Percentiles rank a stretch among this genome's conserved stretches.
Evolutionary conservation across 2,888 invertebrate genomes (phyloP).

Genomic region (Linyphia triangularis): DNA sequence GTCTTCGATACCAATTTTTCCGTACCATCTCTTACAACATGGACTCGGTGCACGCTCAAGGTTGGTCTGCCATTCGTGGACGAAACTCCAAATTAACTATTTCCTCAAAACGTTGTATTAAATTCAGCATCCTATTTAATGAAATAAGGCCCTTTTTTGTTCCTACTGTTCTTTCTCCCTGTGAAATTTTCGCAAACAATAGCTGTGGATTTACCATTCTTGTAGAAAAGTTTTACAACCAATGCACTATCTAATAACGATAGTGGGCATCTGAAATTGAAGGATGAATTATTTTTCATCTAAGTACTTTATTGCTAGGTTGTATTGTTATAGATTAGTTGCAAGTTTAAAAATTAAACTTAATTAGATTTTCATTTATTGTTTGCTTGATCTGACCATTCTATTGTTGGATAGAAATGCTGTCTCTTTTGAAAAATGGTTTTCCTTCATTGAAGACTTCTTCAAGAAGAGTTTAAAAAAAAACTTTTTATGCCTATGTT

Average conservation of each 20-base stretch:
- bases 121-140: not conserved
- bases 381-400: no score
- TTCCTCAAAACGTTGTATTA: constrained; percentile 8
- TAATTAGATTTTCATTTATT: no score
- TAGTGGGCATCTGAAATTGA: no score
- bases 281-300: no score
- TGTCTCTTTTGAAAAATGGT: no score
- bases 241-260: not conserved
- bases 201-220: not conserved
- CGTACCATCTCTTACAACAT: not conserved
- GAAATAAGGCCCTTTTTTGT: not conserved
- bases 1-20: not conserved
- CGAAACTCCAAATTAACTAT: not conserved
- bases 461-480: no score
- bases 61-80: not conserved
- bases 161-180: not conserved
- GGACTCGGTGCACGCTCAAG: not conserved
- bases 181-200: not conserved
- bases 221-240: constrained; percentile 5
- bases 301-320: no score
- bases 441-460: no score
- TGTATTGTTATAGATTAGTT: no score
- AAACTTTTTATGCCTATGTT: no score
- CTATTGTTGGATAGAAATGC: no score
- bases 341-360: no score